phyloP scores from a whole-genome alignment of 2,888 invertebrate species.

The Zeuzera pyrina region DNA sequence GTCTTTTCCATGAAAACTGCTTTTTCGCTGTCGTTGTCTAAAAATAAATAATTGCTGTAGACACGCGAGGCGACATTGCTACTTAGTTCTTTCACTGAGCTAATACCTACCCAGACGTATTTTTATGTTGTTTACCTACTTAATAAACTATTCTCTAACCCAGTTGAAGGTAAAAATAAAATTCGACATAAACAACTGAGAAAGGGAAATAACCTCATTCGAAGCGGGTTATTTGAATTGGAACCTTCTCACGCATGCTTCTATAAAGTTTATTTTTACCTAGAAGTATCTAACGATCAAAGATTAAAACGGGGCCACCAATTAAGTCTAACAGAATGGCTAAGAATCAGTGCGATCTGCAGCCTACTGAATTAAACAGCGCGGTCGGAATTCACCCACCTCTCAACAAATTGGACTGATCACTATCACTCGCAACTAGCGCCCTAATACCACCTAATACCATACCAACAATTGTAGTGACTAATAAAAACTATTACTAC shows the following conservation, averaged over 20 bases:
- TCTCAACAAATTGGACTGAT: conserved; percentile 35
- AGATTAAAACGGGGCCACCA: conserved; percentile 46
- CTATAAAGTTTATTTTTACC: conserved; percentile 61
- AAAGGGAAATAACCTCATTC: conserved; percentile 65
- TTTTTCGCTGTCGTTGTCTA: too few relatives aligned
- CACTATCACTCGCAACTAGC: conserved; percentile 32
- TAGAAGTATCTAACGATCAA: conserved; percentile 52
- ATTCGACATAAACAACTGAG: conserved; percentile 43
- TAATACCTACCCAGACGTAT: too few relatives aligned
- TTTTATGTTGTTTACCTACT: too few relatives aligned
- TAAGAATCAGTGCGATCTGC: conserved; percentile 41
- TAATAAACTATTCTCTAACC: conserved; percentile 26
- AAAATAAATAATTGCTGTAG: too few relatives aligned
- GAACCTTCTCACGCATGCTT: conserved; percentile 57
- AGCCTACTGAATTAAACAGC: conserved; percentile 31
- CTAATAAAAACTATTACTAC: too few relatives aligned
- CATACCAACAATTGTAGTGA: too few relatives aligned
- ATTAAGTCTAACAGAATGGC: conserved; percentile 43
- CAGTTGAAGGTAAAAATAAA: conserved; percentile 44
- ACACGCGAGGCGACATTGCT: too few relatives aligned
- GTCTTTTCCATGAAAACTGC: too few relatives aligned
- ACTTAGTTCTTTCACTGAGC: too few relatives aligned
- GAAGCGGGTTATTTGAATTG: conserved; percentile 34
- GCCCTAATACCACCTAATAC: too few relatives aligned
- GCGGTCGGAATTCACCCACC: conserved; percentile 20